Percentiles rank a stretch among this genome's conserved stretches.
Conservation (phyloP, 2,797 vertebrate species). For the Poecile montanus region DNA sequence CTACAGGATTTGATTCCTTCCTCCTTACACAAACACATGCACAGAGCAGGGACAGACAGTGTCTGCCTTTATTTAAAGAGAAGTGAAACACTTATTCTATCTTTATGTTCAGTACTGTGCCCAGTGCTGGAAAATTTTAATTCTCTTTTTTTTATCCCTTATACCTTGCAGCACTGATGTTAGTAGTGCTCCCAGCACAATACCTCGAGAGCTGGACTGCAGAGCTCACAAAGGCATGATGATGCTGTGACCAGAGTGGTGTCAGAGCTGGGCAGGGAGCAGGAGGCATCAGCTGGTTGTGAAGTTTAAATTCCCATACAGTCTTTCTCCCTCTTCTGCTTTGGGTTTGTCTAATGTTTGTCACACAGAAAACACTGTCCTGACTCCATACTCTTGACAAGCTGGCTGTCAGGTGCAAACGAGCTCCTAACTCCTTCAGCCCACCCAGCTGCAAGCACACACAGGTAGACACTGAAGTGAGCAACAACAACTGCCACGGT, state of each 20-base stretch:
- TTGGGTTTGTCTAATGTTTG: not conserved
- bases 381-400: rapidly evolving
- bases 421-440: not conserved
- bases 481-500: not conserved
- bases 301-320: not conserved
- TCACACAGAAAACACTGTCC: not conserved
- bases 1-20: not conserved
- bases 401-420: not conserved
- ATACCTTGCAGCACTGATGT: not conserved
- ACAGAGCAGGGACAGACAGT: not conserved
- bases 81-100: not conserved
- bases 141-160: constrained; percentile 8
- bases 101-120: not conserved
- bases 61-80: not conserved
- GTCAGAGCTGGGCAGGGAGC: not conserved
- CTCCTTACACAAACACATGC: not conserved
- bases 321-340: not conserved
- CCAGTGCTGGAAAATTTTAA: not conserved
- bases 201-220: not conserved
- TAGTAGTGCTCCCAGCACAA: not conserved
- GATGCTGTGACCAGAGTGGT: not conserved
- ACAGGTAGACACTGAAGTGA: not conserved
- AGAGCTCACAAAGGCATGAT: not conserved
- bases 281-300: not conserved
- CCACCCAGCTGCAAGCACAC: not conserved